These are phyloP conservation scores for Notiomystis cincta DNA, from an alignment of 2,113 vertebrate genomes.

Conservation along the genomic window DNA sequence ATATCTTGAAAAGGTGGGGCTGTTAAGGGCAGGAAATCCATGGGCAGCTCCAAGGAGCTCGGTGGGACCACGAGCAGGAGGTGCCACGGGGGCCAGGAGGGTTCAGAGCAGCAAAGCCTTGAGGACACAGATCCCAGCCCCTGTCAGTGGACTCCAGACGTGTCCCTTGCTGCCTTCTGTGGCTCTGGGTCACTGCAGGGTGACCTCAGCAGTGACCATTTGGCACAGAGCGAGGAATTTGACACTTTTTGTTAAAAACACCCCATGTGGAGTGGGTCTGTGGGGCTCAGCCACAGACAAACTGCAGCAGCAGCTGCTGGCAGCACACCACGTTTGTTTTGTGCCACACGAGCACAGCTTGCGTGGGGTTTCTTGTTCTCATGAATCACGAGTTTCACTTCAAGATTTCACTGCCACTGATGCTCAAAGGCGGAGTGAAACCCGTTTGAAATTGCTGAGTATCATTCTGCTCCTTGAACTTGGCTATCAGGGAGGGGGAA, in stretches of 20 bases:
- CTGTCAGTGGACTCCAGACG: not conserved
- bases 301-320: not conserved
- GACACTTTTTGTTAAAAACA: not conserved
- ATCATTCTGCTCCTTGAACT: not conserved
- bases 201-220: not conserved
- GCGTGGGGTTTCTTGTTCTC: not conserved
- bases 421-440: not conserved
- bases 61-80: not conserved
- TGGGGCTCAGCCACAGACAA: not conserved
- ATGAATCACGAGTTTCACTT: not conserved
- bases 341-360: not conserved
- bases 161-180: not conserved
- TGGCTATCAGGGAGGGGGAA: not conserved
- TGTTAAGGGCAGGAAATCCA: not conserved
- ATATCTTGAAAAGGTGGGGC: not conserved
- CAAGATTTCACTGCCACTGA: not conserved
- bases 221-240: rapidly evolving
- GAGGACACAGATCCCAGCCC: not conserved
- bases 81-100: not conserved
- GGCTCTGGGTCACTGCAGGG: not conserved
- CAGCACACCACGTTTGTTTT: not conserved
- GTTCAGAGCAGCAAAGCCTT: not conserved
- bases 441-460: not conserved
- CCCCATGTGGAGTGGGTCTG: rapidly evolving
- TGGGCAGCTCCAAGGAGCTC: not conserved